Conservation (phyloP, 1,140 invertebrate genomes). For the Neoseiulus cucumeris region DNA sequence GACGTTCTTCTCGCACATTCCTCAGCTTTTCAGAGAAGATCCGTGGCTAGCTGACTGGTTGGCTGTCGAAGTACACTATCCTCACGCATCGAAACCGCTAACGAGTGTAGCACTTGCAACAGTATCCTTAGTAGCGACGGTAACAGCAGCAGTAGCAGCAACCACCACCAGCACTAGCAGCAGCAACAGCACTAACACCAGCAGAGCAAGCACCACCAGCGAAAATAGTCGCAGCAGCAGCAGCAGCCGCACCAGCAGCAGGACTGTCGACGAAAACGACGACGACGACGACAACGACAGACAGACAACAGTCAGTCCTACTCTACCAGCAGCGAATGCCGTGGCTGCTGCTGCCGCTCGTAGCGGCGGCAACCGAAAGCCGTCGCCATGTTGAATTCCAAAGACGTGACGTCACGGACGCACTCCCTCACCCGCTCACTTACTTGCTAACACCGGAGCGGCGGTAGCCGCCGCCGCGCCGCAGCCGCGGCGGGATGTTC, state of each 20-base stretch:
- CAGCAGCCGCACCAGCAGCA: background rate
- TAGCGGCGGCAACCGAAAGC: background rate
- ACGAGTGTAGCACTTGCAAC: no score
- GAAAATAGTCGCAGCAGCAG: background rate
- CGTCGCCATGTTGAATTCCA: constrained; percentile 6
- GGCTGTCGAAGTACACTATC: background rate
- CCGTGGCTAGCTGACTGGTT: background rate
- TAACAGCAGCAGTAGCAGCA: background rate
- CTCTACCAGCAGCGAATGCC: background rate
- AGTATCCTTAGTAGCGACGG: background rate
- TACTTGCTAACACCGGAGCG: no score
- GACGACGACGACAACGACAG: background rate
- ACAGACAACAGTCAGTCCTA: background rate
- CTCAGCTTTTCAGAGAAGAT: background rate
- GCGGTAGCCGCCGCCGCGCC: background rate
- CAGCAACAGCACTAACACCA: background rate
- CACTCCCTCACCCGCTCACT: no score
- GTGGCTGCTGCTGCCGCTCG: background rate
- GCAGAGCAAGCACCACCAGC: background rate
- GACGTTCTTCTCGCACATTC: no score
- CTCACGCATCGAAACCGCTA: no score
- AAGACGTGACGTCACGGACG: background rate
- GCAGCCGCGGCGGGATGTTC: no score
- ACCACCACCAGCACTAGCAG: background rate
- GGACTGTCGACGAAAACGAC: background rate